Base-by-base conservation (phyloP, 2,797 vertebrate species). In the Hipposideros larvatus region DNA sequence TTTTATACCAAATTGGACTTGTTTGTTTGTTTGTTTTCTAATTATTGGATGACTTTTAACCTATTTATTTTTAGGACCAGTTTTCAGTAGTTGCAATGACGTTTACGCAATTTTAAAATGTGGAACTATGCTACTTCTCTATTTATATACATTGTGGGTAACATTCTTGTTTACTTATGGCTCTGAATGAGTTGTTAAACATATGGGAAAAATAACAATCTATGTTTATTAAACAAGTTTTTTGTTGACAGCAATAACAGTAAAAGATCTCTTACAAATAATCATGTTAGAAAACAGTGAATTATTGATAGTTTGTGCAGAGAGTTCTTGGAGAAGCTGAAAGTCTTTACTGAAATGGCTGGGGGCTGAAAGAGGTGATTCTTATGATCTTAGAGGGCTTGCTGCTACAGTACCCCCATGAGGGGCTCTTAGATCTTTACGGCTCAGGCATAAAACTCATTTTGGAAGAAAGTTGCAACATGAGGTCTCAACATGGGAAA, bases 161-260 rank as follows among this genome's bases (percentile, higher is more conserved):
- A 85, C n/a, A n/a, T 91, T 88, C 37, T 66, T 83, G 0, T 89
- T 78, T 96, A 71, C 79, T 88, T 91, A 75, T 71, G 83, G 80
- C 9, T 71, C 61, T 6, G 22, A 84, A 78, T 48, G 87, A 87
- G 43, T 71, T 87, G n/a, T 78, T 90, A 89, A 97, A 80, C 91
- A 96, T 89, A 92, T 37, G 63, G 85, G 28, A 11, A 91, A 94
- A 93, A 85, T 75, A 83, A 70, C 28, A 80, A 94, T 55, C 73
- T 48, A 13, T 48, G 43, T 48, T 21, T 92, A 95, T 71, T 75
- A 65, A 92, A 87, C 46, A 70, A 6, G 43, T 41, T 91, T 90
- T 90, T 90, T 91, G 53, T 90, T 91, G 86, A 85, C 28, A 82
- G 73, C 93, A 97, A 57, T 73, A 90, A 68, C 8, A 14, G 92